Conservation (phyloP, 2,888 invertebrate species). For the Leptothorax acervorum region DNA sequence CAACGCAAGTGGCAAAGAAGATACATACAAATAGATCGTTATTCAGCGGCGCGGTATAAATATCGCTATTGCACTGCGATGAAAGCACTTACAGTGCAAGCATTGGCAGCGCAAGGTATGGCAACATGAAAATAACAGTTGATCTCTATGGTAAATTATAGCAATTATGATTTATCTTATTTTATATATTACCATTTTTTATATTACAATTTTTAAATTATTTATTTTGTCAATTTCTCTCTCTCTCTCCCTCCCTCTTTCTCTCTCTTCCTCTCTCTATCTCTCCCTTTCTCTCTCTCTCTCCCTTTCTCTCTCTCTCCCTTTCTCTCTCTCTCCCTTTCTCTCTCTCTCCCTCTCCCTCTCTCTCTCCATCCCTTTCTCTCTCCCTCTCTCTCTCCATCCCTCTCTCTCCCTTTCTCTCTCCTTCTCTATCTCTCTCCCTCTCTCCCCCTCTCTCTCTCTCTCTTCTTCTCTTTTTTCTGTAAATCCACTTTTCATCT, state of each 20-base stretch:
- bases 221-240: background rate
- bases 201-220: background rate
- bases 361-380: too few relatives aligned
- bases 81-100: background rate
- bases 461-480: background rate
- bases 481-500: background rate
- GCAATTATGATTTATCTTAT: background rate
- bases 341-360: too few relatives aligned
- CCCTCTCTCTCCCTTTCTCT: too few relatives aligned
- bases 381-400: too few relatives aligned
- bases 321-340: too few relatives aligned
- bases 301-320: too few relatives aligned
- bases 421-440: too few relatives aligned
- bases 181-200: background rate
- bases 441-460: too few relatives aligned
- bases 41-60: constrained; percentile 70
- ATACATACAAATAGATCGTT: constrained; percentile 56
- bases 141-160: background rate
- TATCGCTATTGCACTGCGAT: constrained; percentile 17
- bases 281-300: too few relatives aligned
- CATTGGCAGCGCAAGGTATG: background rate
- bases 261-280: too few relatives aligned
- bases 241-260: background rate
- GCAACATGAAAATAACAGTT: constrained; percentile 10
- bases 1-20: constrained; percentile 66